Base-by-base conservation (phyloP, 1,140 invertebrate genomes). In the Diploscapter pachys region DNA sequence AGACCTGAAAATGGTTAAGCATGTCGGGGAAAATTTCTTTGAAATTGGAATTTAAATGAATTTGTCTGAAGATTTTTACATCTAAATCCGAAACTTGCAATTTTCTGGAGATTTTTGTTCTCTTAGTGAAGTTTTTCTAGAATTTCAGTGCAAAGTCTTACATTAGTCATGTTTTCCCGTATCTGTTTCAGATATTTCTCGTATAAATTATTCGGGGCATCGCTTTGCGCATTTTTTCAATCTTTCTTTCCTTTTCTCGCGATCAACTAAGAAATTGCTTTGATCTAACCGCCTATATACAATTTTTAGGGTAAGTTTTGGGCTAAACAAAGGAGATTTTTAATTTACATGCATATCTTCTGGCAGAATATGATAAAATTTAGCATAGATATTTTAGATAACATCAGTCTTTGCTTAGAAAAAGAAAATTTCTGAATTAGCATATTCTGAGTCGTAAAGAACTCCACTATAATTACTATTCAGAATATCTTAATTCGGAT, bases 1-100 rank as follows among this genome's bases (percentile, higher is more conserved):
- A 76, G 11, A 73, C 71, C 74, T 76, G 70, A 4, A 75, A 72
- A 13, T 49, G 52, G 31, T 31, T 31, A 31, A 31, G 31, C 1
- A 31, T 31, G 31, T 31, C 31, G 31, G 31, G 31, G 31, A 31
- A 31, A 31, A 4, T 5, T 3, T 6, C 3, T 63, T 71, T 71
- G 4, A 49, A 61, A 71, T 2, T 59, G 3, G 9, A 69, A 69
- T 59, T 59, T 31, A 11, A 59, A 59, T 11, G 9, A 59, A 31
- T 31, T 31, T 31, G 31, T 31, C 31, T 0, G 31, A 31, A 31
- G 31, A 31, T 31, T 31, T 31, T 31, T 31, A 31, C 31, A 31
- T 31, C 31, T 0, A 31, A 31, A 1, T 31, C 31, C 0, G 1
- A 31, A 31, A 31, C 31, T 31, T 31, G 31, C 31, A 59, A 59